A percentile compares a stretch with the other conserved stretches of the same genome.
Evolutionary conservation across 2,113 vertebrate genomes (phyloP).

Genomic region (Tylochromis polylepis): DNA sequence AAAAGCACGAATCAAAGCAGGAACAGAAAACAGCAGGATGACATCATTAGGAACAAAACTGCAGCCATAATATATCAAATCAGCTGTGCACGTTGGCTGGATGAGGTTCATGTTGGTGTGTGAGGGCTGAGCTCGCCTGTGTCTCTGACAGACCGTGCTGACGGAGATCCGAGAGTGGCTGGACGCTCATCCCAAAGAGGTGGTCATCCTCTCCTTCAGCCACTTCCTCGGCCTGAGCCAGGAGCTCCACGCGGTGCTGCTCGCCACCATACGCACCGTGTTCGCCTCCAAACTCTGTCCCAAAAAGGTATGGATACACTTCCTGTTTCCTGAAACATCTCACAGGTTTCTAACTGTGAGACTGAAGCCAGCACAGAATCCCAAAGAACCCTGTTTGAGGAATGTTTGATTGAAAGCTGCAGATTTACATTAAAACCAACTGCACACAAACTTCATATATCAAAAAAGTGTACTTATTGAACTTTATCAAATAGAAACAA

Average conservation of each 20-base stretch:
- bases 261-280: constrained; percentile 64
- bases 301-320: constrained; percentile 52
- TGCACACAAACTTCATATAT: rapidly evolving
- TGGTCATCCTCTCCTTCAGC: constrained; percentile 77
- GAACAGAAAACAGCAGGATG: neutral
- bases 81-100: neutral
- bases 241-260: constrained; percentile 69
- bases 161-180: constrained; percentile 74
- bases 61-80: neutral
- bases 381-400: neutral
- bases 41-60: neutral
- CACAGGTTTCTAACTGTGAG: neutral
- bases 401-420: no score
- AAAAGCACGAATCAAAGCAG: neutral
- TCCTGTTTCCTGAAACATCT: neutral
- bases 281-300: constrained; percentile 74
- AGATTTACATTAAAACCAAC: neutral
- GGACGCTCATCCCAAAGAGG: constrained; percentile 73
- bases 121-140: neutral
- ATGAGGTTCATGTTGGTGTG: neutral
- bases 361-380: neutral
- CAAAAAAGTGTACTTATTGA: neutral
- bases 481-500: no score
- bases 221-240: constrained; percentile 71
- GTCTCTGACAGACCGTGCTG: constrained; percentile 62